Base-by-base conservation (phyloP, 2,113 vertebrate genomes). In the Triplophysa rosa region DNA sequence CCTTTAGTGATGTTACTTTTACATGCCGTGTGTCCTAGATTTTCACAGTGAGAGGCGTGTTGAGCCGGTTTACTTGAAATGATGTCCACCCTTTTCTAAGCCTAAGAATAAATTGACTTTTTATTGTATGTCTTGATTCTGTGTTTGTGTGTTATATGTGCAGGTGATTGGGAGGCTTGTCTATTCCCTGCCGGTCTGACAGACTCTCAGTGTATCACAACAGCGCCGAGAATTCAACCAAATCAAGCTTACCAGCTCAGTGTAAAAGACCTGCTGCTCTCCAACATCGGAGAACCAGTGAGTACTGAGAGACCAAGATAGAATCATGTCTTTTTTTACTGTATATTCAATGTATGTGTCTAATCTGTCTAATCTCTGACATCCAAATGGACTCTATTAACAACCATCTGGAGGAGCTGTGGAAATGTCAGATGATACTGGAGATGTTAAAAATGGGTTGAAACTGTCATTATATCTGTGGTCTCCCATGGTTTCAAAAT, bases 231-330 rank as follows among this genome's bases (percentile, higher is more conserved):
- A 17, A 19, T 0, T 61, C 82, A 0, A 4, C 80, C 23, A 17
- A 71, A 0, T 47, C 83, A 84, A 37, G 81, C 61, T 71, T 83
- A 93, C 84, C 68, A 86, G 1, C 93, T 96, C 80, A 95, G 95
- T 0, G 94, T 98, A 49, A 98, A 98, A 82, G 96, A 98, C 54
- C 92, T 99, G 49, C 91, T 99, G 62, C 93, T 98, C 1, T 94
- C 95, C 0, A 91, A 91, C 80, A 85, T 87, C 2, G 89, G 88
- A 42, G 94, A 97, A 13, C 76, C 87, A 0, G 96, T 96, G 42
- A 81, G 82, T 78, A 54, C 49, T n/a, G 9, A 2, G 59, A 29
- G 4, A 26, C 29, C 63, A 29, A 42, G 29, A 29, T 16, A 2
- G 3, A 26, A 26, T 26, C 26, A 2, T 26, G 1, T 7, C 0